Evolutionary conservation across 2,888 invertebrate species (phyloP).

Genomic region (Leucophenga montana): DNA sequence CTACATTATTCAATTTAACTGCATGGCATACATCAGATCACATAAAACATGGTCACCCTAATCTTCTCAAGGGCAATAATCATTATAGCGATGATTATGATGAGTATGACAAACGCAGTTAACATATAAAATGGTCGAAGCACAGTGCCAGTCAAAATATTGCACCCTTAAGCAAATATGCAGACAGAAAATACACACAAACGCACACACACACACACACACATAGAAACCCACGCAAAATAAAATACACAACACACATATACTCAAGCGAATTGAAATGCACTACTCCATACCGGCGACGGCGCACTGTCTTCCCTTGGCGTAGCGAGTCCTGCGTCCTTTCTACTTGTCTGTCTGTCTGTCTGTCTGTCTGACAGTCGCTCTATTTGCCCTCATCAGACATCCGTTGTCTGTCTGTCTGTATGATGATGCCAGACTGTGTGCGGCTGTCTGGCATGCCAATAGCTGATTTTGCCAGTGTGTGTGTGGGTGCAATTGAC

Average conservation of each 20-base stretch:
- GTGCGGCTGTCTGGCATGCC: conserved; percentile 56
- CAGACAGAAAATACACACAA: conserved; percentile 37
- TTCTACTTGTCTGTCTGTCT: too few relatives aligned
- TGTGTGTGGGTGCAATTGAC: conserved; percentile 15
- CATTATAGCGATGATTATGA: neutral
- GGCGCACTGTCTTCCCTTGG: neutral
- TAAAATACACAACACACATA: conserved; percentile 42
- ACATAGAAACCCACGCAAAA: neutral
- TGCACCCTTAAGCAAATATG: conserved; percentile 62
- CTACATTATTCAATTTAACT: conserved; percentile 49
- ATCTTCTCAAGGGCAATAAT: conserved; percentile 28
- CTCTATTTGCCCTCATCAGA: neutral
- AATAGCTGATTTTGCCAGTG: neutral
- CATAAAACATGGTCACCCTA: conserved; percentile 64
- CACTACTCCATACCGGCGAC: conserved; percentile 57
- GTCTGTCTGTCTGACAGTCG: too few relatives aligned
- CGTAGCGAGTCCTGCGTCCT: too few relatives aligned
- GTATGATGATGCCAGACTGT: conserved; percentile 35
- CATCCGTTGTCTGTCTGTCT: conserved; percentile 17
- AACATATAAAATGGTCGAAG: neutral
- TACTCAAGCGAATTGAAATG: conserved; percentile 65
- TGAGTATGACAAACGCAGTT: neutral
- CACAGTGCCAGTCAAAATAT: conserved; percentile 53
- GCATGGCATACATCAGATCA: too few relatives aligned
- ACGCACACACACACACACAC: conserved; percentile 33